These are phyloP conservation scores for Drusus annulatus DNA, from an alignment of 1,140 invertebrate genomes.

Conservation along the genomic window DNA sequence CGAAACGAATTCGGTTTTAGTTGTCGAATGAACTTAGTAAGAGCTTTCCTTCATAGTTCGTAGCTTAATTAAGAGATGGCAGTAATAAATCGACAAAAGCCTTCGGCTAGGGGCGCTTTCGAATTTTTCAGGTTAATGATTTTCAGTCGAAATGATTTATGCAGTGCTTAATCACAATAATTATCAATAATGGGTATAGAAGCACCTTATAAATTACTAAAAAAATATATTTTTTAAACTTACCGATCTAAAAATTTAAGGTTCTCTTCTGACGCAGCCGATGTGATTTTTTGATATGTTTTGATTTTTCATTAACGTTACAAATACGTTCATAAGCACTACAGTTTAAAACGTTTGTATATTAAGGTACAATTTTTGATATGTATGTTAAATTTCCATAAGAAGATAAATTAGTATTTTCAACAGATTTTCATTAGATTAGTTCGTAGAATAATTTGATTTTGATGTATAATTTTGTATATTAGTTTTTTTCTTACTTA, in stretches of 20 bases:
- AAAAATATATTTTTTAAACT: neutral
- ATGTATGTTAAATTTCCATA: constrained; percentile 31
- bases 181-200: too few relatives aligned
- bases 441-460: neutral
- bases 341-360: neutral
- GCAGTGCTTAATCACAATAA: too few relatives aligned
- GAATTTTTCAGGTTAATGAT: too few relatives aligned
- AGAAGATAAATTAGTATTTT: neutral
- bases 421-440: neutral
- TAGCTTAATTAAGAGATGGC: constrained; percentile 40
- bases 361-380: constrained; percentile 36
- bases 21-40: neutral
- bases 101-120: neutral
- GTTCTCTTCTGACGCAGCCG: neutral
- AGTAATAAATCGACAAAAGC: constrained; percentile 35
- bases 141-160: too few relatives aligned
- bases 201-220: neutral
- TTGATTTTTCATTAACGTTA: too few relatives aligned
- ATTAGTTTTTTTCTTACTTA: neutral
- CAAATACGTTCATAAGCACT: too few relatives aligned
- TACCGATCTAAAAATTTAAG: neutral
- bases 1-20: too few relatives aligned
- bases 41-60: constrained; percentile 8
- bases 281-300: too few relatives aligned
- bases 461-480: too few relatives aligned